Conservation (phyloP, 2,888 invertebrate genomes). For the Diloba caeruleocephala region DNA sequence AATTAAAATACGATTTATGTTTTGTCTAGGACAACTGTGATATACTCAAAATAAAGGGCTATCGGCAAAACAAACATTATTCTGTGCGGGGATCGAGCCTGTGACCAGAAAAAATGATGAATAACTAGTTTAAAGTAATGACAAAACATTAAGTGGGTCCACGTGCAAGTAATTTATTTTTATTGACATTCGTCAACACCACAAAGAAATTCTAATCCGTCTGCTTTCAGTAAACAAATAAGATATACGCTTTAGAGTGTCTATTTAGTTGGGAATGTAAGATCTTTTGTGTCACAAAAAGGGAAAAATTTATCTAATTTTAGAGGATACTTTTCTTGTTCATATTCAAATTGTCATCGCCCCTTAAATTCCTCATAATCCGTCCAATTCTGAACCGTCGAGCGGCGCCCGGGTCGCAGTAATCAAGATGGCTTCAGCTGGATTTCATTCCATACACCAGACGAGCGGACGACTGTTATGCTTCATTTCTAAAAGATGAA, state of each 20-base stretch:
- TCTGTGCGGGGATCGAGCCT: no score
- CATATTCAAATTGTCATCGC: slow-evolving; percentile 88
- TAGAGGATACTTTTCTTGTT: slow-evolving; percentile 79
- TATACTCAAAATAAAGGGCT: no score
- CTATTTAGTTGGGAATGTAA: slow-evolving; percentile 56
- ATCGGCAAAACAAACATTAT: no score
- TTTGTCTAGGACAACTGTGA: no score
- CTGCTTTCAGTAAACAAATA: slow-evolving; percentile 52
- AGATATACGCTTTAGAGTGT: slow-evolving; percentile 49
- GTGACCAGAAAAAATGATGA: slow-evolving; percentile 31
- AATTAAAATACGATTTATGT: no score
- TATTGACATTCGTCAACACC: slow-evolving; percentile 61
- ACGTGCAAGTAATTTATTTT: slow-evolving; percentile 57
- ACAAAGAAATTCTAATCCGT: slow-evolving; percentile 72
- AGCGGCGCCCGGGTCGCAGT: slow-evolving; percentile 79
- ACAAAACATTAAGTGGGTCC: slow-evolving; percentile 34
- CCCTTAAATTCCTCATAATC: slow-evolving; percentile 88
- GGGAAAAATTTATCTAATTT: slow-evolving; percentile 76
- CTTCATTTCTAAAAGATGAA: slow-evolving; percentile 64
- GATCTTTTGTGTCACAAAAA: slow-evolving; percentile 52
- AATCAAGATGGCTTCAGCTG: slow-evolving; percentile 86
- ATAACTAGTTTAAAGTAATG: slow-evolving; percentile 25
- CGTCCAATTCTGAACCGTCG: slow-evolving; percentile 86
- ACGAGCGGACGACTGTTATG: slow-evolving; percentile 68
- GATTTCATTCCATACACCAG: slow-evolving; percentile 81